Conservation (phyloP, 2,888 invertebrate species). For the Catocala nupta region DNA sequence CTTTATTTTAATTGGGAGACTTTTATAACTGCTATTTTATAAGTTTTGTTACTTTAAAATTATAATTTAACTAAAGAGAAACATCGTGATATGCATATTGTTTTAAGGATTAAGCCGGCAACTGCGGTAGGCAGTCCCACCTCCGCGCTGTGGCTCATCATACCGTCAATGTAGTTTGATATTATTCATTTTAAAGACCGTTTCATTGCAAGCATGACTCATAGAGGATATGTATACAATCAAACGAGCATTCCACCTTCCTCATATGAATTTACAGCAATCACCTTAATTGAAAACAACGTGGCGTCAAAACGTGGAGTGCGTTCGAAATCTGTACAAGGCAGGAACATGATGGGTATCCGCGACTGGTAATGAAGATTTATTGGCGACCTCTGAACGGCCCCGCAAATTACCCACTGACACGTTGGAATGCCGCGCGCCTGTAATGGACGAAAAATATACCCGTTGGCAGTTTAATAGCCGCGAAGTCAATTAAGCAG, state of each 20-base stretch:
- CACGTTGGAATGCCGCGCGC: constrained; percentile 49
- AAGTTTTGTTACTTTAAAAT: no score
- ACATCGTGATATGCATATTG: no score
- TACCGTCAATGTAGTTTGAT: neutral
- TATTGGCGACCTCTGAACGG: constrained; percentile 57
- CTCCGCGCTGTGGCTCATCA: no score
- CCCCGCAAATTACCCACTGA: constrained; percentile 56
- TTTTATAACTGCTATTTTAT: no score
- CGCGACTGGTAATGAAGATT: constrained; percentile 63
- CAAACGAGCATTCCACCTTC: constrained; percentile 7
- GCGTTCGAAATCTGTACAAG: constrained; percentile 43
- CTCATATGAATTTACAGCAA: constrained; percentile 12
- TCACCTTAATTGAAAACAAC: constrained; percentile 21
- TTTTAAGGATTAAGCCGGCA: no score
- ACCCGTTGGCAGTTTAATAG: constrained; percentile 42
- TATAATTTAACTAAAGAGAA: no score
- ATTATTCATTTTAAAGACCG: neutral
- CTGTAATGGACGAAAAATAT: constrained; percentile 46
- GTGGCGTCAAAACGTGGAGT: constrained; percentile 13
- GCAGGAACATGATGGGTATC: constrained; percentile 50
- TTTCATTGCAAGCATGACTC: constrained; percentile 1
- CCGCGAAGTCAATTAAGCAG: constrained; percentile 41
- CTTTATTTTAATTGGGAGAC: no score
- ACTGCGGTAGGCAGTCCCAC: no score
- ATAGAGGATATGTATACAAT: constrained; percentile 7